Base-by-base conservation (phyloP, 2,113 vertebrate genomes). In the Eira barbara region DNA sequence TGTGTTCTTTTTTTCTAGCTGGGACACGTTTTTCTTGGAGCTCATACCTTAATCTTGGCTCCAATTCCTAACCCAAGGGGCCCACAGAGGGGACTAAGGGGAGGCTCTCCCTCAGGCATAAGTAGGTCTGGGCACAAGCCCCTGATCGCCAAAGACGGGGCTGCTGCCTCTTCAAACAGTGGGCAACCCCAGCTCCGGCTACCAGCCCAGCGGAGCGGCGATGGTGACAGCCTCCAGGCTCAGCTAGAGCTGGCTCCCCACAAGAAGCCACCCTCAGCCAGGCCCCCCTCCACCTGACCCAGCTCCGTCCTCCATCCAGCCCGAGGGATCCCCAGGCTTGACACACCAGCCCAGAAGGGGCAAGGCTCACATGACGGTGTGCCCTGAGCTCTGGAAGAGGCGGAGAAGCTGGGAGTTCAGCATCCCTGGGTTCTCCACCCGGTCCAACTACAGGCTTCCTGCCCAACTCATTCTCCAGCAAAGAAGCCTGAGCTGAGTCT, bases 1-100 rank as follows among this genome's bases (percentile, higher is more conserved):
- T 36, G 88, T 83, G 83, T 61, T 97, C 90, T 94, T 97, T 97
- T 89, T 92, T 91, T 81, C 96, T 52, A 94, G 98, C 97, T 29
- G 42, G 81, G 95, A 95, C 97, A 97, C 89, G 92, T 93, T 97
- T 97, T 97, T 98, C 97, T 98, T 98, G 95, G 97, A 98, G 78
- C 97, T 89, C 95, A 79, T 76, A 89, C 78, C 59, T 92, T 95
- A 74, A 65, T 31, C 97, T 96, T 98, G 98, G 97, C 97, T 97
- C 87, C n/a, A 47, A n/a, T 93, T 97, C 94, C 93, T 7, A 20
- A 94, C 84, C 97, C 49, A 1, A 95, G 95, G 69, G 95, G 94
- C 74, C 95, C 84, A 49, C 73, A 52, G 78, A 88, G 36, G 93
- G 87, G 55, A 82, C 39, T 23, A 20, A 13, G 7, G 65, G 59